Evolutionary conservation across 2,888 invertebrate genomes (phyloP).

Genomic region (Smittia sp.): DNA sequence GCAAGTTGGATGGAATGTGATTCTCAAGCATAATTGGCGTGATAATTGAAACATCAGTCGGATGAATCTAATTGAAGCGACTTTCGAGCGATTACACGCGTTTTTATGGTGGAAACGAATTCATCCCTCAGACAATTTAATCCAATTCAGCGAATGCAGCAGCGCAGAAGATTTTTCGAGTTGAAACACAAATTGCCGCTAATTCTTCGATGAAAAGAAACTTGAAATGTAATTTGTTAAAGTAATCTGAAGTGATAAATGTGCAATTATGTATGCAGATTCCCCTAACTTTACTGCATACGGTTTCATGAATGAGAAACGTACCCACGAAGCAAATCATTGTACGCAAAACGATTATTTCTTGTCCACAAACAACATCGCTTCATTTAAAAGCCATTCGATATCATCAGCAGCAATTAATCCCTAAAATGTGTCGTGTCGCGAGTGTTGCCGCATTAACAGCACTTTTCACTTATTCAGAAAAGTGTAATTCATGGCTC

Average conservation of each 20-base stretch:
- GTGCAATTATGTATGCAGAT: not conserved
- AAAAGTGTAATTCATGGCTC: not conserved
- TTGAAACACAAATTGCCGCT: slow-evolving; percentile 33
- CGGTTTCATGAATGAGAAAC: too few species aligned
- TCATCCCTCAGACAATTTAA: not conserved
- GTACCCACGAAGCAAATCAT: too few species aligned
- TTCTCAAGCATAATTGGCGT: slow-evolving; percentile 46
- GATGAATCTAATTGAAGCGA: slow-evolving; percentile 31
- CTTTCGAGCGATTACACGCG: slow-evolving; percentile 21
- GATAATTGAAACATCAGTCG: slow-evolving; percentile 46
- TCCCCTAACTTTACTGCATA: too few species aligned
- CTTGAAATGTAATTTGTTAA: not conserved
- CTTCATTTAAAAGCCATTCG: too few species aligned
- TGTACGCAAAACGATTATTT: too few species aligned
- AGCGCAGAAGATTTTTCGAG: slow-evolving; percentile 9
- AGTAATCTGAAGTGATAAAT: not conserved
- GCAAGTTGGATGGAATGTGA: slow-evolving; percentile 42
- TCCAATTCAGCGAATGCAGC: slow-evolving; percentile 6
- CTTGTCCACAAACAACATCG: too few species aligned
- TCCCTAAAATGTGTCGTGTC: slow-evolving; percentile 27
- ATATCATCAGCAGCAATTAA: slow-evolving; percentile 28
- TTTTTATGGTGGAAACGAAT: not conserved
- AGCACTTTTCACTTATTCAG: not conserved
- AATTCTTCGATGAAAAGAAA: slow-evolving; percentile 15
- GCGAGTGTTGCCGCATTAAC: not conserved